A percentile compares a stretch with the other conserved stretches of the same genome.
phyloP scores from a whole-genome alignment of 1,140 invertebrate genomes.

The Gryllus bimaculatus region DNA sequence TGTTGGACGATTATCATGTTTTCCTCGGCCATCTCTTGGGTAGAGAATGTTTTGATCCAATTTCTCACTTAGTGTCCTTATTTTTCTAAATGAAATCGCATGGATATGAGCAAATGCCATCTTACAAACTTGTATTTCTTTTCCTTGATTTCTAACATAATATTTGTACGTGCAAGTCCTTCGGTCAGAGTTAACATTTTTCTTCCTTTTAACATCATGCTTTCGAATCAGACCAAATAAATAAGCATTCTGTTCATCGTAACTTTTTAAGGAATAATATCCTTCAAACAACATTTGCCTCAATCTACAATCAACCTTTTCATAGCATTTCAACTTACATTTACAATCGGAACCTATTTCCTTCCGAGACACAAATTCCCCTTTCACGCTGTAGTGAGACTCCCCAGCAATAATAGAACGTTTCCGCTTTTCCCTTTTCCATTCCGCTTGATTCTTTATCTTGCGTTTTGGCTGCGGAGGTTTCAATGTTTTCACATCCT shows the following conservation, averaged over 20 bases:
- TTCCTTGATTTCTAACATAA: slow-evolving; percentile 41
- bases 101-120: slow-evolving; percentile 48
- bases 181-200: slow-evolving; percentile 40
- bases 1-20: slow-evolving; percentile 40
- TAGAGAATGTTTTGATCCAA: slow-evolving; percentile 48
- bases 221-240: slow-evolving; percentile 47
- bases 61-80: slow-evolving; percentile 44
- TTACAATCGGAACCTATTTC: slow-evolving; percentile 42
- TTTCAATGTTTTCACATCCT: slow-evolving; percentile 12
- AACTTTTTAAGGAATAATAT: slow-evolving; percentile 45
- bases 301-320: slow-evolving; percentile 40
- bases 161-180: slow-evolving; percentile 47
- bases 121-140: slow-evolving; percentile 47
- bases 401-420: slow-evolving; percentile 42
- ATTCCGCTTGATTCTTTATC: slow-evolving; percentile 32
- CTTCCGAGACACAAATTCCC: slow-evolving; percentile 41
- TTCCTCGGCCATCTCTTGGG: slow-evolving; percentile 43
- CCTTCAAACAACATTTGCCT: slow-evolving; percentile 43
- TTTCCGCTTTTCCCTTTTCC: slow-evolving; percentile 48
- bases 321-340: slow-evolving; percentile 41
- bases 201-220: slow-evolving; percentile 44
- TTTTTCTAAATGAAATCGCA: slow-evolving; percentile 45
- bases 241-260: slow-evolving; percentile 49
- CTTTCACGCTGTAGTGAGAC: slow-evolving; percentile 45
- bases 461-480: slow-evolving; percentile 13